Conservation (phyloP, 2,888 invertebrate species). For the Diploptera punctata region DNA sequence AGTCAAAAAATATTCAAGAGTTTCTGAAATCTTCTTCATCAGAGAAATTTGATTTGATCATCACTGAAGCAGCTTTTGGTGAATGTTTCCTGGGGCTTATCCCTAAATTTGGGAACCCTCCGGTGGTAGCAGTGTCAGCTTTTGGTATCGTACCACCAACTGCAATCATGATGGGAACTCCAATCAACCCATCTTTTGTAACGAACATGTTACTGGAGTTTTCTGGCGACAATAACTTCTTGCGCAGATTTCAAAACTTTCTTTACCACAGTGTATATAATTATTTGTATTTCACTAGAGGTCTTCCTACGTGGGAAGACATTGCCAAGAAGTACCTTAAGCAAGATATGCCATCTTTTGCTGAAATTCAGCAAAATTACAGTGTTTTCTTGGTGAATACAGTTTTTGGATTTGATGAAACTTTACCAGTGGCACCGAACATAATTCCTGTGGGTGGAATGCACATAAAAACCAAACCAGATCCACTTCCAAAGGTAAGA, state of each 20-base stretch:
- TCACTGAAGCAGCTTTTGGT: constrained; percentile 4
- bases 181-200: constrained; percentile 48
- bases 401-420: constrained; percentile 63
- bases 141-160: constrained; percentile 44
- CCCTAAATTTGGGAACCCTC: constrained; percentile 49
- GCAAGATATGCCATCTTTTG: constrained; percentile 8
- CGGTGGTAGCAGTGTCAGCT: constrained; percentile 46
- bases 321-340: constrained; percentile 16
- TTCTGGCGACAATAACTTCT: background rate
- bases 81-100: constrained; percentile 45
- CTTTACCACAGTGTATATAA: background rate
- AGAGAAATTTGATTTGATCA: constrained; percentile 32
- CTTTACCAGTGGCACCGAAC: constrained; percentile 61
- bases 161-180: constrained; percentile 47
- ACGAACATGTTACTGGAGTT: constrained; percentile 46
- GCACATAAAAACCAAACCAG: constrained; percentile 56
- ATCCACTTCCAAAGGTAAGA: constrained; percentile 57
- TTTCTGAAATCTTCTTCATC: constrained; percentile 18
- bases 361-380: constrained; percentile 16
- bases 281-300: background rate
- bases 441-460: constrained; percentile 64
- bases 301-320: background rate
- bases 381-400: constrained; percentile 62
- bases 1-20: background rate
- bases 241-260: background rate